phyloP scores from a whole-genome alignment of 2,888 invertebrate genomes.

The Aphrophora alni region DNA sequence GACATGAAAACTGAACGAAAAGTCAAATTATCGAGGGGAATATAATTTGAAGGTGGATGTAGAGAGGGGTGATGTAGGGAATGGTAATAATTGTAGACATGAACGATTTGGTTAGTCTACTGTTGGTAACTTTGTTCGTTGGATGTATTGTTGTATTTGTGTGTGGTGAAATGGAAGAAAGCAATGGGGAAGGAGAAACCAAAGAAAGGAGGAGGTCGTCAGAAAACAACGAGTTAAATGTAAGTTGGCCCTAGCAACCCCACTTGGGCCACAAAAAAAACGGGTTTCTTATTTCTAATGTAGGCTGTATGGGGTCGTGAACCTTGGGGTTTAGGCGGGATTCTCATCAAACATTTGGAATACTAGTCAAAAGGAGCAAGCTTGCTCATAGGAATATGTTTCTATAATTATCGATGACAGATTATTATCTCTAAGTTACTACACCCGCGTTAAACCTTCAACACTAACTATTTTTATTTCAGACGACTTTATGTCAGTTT shows the following conservation, averaged over 20 bases:
- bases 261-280: background rate
- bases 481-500: too few species aligned
- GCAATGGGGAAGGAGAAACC: constrained; percentile 34
- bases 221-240: constrained; percentile 35
- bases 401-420: background rate
- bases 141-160: constrained; percentile 26
- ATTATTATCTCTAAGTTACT: background rate
- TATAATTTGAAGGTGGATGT: constrained; percentile 41
- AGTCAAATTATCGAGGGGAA: constrained; percentile 44
- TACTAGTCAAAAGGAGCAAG: background rate
- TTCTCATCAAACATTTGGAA: background rate
- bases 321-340: background rate
- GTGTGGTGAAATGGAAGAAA: constrained; percentile 35
- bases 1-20: constrained; percentile 41
- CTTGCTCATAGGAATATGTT: too few species aligned
- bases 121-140: constrained; percentile 18
- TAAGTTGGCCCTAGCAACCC: background rate
- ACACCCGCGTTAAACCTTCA: background rate
- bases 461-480: too few species aligned
- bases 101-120: constrained; percentile 32
- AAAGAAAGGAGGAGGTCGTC: constrained; percentile 37
- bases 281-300: background rate
- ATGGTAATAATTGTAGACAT: constrained; percentile 35
- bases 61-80: constrained; percentile 38
- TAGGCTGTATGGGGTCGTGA: background rate